phyloP scores from a whole-genome alignment of 2,113 vertebrate genomes.

The Oreochromis tanganicae region DNA sequence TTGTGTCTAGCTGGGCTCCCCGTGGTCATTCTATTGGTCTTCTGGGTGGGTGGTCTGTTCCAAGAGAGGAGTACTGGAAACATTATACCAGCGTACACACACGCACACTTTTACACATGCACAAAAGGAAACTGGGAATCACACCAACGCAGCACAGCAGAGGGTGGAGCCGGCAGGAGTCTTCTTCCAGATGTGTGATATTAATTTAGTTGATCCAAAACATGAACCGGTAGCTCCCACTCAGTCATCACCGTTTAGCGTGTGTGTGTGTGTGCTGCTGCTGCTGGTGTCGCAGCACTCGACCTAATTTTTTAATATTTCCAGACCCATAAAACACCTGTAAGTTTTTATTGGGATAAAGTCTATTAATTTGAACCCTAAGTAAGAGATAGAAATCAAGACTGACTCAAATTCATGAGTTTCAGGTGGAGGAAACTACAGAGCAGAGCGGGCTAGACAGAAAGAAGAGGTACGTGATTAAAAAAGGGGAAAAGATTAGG shows the following conservation, averaged over 20 bases:
- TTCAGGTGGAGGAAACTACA: background rate
- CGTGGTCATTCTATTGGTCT: constrained; percentile 64
- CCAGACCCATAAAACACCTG: constrained; percentile 4
- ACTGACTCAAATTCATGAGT: background rate
- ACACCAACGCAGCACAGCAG: constrained; percentile 70
- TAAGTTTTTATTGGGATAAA: background rate
- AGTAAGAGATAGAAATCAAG: background rate
- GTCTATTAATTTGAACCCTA: background rate
- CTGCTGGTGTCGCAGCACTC: background rate
- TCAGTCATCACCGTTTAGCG: constrained; percentile 50
- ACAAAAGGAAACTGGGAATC: constrained; percentile 65
- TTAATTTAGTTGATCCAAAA: constrained; percentile 71
- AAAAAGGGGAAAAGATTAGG: constrained; percentile 19
- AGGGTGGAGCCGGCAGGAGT: constrained; percentile 68
- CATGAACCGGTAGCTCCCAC: constrained; percentile 74
- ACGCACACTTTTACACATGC: constrained; percentile 11
- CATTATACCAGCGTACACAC: constrained; percentile 60
- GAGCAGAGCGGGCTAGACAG: background rate
- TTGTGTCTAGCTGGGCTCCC: constrained; percentile 56
- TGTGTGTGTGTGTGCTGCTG: background rate
- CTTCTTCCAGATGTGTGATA: constrained; percentile 73
- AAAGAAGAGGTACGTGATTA: constrained; percentile 5
- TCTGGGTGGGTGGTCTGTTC: constrained; percentile 71
- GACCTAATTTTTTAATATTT: background rate
- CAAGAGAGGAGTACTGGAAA: constrained; percentile 67